phyloP scores from a whole-genome alignment of 2,888 invertebrate genomes.

The Cenopis cana region DNA sequence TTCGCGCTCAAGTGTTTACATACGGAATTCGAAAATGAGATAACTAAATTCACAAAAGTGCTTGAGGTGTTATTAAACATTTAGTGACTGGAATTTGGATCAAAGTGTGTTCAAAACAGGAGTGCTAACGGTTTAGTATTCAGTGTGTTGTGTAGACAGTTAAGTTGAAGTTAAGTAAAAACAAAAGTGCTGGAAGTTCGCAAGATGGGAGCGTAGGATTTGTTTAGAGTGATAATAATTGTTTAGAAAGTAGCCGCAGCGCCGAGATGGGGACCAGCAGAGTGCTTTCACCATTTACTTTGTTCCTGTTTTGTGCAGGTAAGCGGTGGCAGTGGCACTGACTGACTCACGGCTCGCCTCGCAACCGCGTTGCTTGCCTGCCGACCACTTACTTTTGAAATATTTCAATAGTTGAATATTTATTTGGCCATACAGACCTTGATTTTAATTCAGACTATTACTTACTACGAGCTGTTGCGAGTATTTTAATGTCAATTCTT shows the following conservation, averaged over 20 bases:
- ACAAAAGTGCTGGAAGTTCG: constrained; percentile 54
- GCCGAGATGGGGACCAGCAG: constrained; percentile 73
- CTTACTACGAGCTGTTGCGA: neutral
- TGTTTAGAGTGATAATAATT: constrained; percentile 61
- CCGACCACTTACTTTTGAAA: constrained; percentile 29
- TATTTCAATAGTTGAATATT: neutral
- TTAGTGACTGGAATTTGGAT: constrained; percentile 27
- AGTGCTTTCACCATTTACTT: constrained; percentile 79
- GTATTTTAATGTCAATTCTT: neutral
- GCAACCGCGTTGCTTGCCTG: constrained; percentile 52
- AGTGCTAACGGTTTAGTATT: constrained; percentile 41
- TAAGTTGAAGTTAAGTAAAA: constrained; percentile 69
- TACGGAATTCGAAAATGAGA: constrained; percentile 67
- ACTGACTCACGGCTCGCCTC: constrained; percentile 75
- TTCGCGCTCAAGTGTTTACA: constrained; percentile 73
- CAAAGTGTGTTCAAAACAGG: constrained; percentile 16
- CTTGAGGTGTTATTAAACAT: constrained; percentile 15
- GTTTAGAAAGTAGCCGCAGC: constrained; percentile 72
- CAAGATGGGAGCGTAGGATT: constrained; percentile 76
- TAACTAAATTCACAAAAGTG: constrained; percentile 48
- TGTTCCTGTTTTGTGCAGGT: constrained; percentile 81
- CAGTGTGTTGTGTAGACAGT: constrained; percentile 60
- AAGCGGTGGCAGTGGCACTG: constrained; percentile 71
- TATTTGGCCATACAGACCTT: too few species aligned
- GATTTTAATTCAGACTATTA: neutral